These are phyloP conservation scores for Acyrthosiphon pisum DNA, from an alignment of 1,140 invertebrate species.

Conservation along the genomic window DNA sequence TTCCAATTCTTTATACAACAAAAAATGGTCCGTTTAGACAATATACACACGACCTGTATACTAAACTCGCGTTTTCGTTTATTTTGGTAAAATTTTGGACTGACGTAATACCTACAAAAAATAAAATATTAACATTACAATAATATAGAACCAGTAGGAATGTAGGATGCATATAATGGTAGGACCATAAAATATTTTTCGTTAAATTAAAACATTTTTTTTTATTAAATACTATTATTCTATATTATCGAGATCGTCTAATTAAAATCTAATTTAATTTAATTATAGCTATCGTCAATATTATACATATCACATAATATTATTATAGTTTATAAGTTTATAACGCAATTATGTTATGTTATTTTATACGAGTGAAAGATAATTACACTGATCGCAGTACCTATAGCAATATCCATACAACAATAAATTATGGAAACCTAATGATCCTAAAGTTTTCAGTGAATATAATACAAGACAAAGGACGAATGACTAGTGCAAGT, in stretches of 20 bases:
- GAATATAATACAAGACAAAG: background rate
- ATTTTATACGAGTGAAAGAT: background rate
- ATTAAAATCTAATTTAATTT: background rate
- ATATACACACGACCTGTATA: background rate
- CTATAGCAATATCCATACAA: background rate
- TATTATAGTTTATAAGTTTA: background rate
- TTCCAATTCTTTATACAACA: background rate
- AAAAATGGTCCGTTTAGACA: constrained; percentile 1
- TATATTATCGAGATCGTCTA: background rate
- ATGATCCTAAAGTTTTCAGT: background rate
- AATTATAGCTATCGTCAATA: background rate
- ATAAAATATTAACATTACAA: background rate
- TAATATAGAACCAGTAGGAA: background rate
- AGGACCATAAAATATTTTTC: background rate
- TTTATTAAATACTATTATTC: background rate
- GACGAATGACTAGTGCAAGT: background rate
- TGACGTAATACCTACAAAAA: background rate
- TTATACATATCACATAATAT: background rate
- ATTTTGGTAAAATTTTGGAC: background rate
- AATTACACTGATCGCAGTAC: background rate
- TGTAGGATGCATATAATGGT: no score
- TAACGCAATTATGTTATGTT: background rate
- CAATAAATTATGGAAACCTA: background rate
- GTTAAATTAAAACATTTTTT: background rate
- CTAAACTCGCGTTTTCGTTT: background rate